Percentiles rank a stretch among this genome's conserved stretches.
Conservation (phyloP, 2,113 vertebrate genomes). For the Cairina moschata region DNA sequence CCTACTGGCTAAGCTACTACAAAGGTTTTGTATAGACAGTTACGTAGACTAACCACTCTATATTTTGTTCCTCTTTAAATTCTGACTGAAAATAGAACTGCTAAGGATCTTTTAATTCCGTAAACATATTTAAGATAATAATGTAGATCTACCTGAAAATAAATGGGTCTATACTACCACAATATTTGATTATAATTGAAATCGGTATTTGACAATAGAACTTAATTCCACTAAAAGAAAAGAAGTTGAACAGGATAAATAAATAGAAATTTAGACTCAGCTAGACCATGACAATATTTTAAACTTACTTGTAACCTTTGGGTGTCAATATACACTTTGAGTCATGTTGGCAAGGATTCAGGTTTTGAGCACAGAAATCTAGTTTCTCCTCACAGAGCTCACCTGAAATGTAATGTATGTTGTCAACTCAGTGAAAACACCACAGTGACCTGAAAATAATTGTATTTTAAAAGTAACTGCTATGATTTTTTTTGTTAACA, state of each 20-base stretch:
- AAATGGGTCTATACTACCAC: neutral
- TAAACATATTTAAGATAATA: neutral
- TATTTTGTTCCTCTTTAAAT: neutral
- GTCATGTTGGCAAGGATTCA: constrained; percentile 95
- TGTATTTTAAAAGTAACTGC: neutral
- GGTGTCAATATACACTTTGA: constrained; percentile 94
- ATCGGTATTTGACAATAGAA: neutral
- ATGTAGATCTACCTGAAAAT: neutral
- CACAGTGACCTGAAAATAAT: neutral
- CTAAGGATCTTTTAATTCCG: neutral
- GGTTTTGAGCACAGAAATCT: constrained; percentile 93
- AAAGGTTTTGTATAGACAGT: neutral
- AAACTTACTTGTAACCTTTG: constrained; percentile 92
- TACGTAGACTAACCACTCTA: neutral
- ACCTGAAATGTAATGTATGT: constrained; percentile 76
- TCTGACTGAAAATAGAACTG: neutral
- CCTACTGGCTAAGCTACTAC: neutral
- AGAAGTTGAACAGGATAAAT: neutral
- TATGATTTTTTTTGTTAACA: neutral
- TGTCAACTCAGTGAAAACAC: constrained; percentile 22
- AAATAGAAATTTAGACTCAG: neutral
- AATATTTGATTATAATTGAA: neutral
- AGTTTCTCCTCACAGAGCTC: constrained; percentile 97
- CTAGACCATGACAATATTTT: neutral
- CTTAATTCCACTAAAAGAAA: neutral